Base-by-base conservation (phyloP, 2,113 vertebrate genomes). In the Zapus hudsonius region DNA sequence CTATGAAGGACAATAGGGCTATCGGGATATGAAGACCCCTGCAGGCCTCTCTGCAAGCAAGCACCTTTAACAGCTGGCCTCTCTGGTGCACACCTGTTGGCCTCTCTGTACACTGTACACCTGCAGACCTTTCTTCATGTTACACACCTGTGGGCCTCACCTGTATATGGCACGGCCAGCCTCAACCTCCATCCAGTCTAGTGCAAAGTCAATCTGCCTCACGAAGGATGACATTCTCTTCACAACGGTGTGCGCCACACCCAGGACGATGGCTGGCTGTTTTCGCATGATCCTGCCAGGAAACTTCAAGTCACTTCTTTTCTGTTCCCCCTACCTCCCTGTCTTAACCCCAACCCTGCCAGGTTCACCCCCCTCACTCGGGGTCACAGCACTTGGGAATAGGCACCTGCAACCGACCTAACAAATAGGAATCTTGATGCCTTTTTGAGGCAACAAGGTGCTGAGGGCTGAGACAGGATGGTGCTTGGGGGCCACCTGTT, bases 171-270 rank as follows among this genome's bases (percentile, higher is more conserved):
- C 99, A 4, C 99, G 97, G 1, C 99, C 99, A 0, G 99, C 99
- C 95, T 99, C 99, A 5, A 99, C 97, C 72, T 99, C 99, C 99
- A 99, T 99, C 99, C 99, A 99, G 95, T 99, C 99, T 92, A 99
- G 97, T 2, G 99, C 99, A 0, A 99, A 99, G 96, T 99, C 99
- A 1, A 99, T 99, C 93, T 99, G 99, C 73, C 99, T 96, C 69
- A 99, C 99, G 8, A 99, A 99, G 0, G 99, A 97, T 0, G 99
- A 99, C 98, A 99, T 98, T 40, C 99, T 98, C 97, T 97, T 98
- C 64, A 99, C 99, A 1, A 99, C 99, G 0, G 98, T 98, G 98
- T 99, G 99, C 3, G 99, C 99, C 7, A 99, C 98, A 0, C 98
- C 98, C 40, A 99, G 96, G 88, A 99, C 99, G 2, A 99, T 97